Base-by-base conservation (phyloP, 1,140 invertebrate genomes). In the Drosophila lowei region DNA sequence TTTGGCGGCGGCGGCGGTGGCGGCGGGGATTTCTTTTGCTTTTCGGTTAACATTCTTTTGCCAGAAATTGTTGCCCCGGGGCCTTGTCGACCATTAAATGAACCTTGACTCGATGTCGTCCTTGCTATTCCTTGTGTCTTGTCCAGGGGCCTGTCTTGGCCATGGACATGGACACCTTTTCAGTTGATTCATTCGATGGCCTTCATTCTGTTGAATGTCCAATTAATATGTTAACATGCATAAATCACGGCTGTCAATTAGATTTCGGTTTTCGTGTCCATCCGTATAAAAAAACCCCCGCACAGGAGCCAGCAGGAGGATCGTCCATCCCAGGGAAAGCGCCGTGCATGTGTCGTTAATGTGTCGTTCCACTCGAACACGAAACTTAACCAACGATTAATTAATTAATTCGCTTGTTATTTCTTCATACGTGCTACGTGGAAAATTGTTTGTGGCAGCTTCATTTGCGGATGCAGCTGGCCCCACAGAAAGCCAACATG, bases 341-440 rank as follows among this genome's bases (percentile, higher is more conserved):
- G 30, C 9, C 23, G 23, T 23, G 23, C 23, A 23, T 23, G 23
- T 23, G 23, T 46, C 81, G 74, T 66, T 81, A 85, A 80, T 86
- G 77, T 64, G 64, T 62, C 64, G 56, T 77, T 74, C 46, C 80
- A 80, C 81, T 80, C 49, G 46, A 61, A 44, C 81, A 63, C 44
- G 56, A 9, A 58, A 63, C 53, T 54, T 46, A 58, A 77, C 63
- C 65, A 77, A 61, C 81, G 53, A 77, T 86, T 85, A 80, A 85
- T 85, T 85, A 85, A 85, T 85, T 86, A 86, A 85, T 85, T 80
- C 84, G 61, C 73, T 77, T 66, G 77, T 80, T 86, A 68, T 79
- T 74, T 67, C 55, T 46, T 46, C 48, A 11, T 56, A 72, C 71
- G 72, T 86, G 81, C 28, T 18, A 60, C 56, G 77, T 62, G 62